Evolutionary conservation across 2,888 invertebrate species (phyloP).

Genomic region (Sinhomidia bicolor): DNA sequence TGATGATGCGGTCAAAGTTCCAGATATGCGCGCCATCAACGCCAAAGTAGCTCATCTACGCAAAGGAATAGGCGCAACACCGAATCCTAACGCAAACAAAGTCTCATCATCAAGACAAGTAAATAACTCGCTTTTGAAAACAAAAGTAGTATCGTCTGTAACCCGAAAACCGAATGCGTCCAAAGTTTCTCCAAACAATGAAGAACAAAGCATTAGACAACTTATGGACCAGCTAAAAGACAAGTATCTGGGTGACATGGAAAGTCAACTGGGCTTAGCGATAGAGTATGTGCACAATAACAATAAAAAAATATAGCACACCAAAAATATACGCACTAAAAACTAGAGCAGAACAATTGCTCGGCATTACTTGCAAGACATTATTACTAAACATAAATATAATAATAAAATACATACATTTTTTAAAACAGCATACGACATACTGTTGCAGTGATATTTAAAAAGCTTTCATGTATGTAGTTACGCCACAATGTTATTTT

Average conservation of each 20-base stretch:
- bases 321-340: no score
- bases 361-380: no score
- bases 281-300: conserved; percentile 21
- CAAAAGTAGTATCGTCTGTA: not conserved
- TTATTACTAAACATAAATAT: no score
- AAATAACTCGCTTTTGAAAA: not conserved
- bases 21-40: conserved; percentile 45
- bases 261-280: conserved; percentile 58
- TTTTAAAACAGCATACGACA: no score
- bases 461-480: no score
- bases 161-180: not conserved
- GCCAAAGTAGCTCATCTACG: conserved; percentile 40
- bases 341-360: no score
- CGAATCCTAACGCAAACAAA: not conserved
- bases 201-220: conserved; percentile 42
- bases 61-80: conserved; percentile 5
- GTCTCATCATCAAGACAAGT: not conserved
- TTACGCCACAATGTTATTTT: no score
- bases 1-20: conserved; percentile 43
- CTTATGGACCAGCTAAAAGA: conserved; percentile 53
- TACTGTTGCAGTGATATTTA: no score
- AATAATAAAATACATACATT: no score
- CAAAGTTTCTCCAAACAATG: conserved; percentile 34
- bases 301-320: not conserved
- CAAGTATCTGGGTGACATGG: conserved; percentile 58